Conservation (phyloP, 2,113 vertebrate genomes). For the Indicator maculatus region DNA sequence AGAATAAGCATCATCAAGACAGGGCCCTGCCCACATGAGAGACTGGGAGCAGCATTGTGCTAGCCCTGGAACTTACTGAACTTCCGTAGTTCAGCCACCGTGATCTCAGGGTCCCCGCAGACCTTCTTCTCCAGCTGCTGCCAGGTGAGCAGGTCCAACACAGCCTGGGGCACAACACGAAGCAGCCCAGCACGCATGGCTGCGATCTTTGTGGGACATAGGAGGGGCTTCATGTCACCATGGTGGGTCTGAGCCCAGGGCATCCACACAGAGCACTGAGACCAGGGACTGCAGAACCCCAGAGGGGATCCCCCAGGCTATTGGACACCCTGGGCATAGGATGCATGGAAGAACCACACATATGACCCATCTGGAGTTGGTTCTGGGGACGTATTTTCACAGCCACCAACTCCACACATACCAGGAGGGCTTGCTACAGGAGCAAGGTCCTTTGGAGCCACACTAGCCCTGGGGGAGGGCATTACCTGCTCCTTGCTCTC, state of each 20-base stretch:
- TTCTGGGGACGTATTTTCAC: accelerated
- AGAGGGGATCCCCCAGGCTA: neutral
- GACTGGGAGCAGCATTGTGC: neutral
- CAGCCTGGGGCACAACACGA: slow-evolving; percentile 91
- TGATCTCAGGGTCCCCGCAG: slow-evolving; percentile 91
- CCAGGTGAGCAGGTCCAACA: slow-evolving; percentile 94
- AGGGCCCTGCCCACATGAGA: accelerated
- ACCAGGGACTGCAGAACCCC: neutral
- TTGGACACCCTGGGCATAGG: neutral
- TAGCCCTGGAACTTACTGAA: slow-evolving; percentile 74
- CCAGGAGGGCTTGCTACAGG: neutral
- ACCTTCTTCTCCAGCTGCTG: slow-evolving; percentile 94
- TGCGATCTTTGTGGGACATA: slow-evolving; percentile 77
- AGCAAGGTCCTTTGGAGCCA: neutral
- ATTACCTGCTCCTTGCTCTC: slow-evolving; percentile 93
- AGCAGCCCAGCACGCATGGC: slow-evolving; percentile 92
- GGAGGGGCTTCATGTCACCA: neutral
- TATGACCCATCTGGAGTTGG: neutral
- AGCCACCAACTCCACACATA: neutral
- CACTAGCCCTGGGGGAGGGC: neutral
- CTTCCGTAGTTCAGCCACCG: slow-evolving; percentile 85
- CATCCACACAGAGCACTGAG: neutral
- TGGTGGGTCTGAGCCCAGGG: neutral
- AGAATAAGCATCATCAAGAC: neutral
- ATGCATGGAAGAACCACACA: neutral